Base-by-base conservation (phyloP, 1,140 invertebrate genomes). In the Heliconius hermathena region DNA sequence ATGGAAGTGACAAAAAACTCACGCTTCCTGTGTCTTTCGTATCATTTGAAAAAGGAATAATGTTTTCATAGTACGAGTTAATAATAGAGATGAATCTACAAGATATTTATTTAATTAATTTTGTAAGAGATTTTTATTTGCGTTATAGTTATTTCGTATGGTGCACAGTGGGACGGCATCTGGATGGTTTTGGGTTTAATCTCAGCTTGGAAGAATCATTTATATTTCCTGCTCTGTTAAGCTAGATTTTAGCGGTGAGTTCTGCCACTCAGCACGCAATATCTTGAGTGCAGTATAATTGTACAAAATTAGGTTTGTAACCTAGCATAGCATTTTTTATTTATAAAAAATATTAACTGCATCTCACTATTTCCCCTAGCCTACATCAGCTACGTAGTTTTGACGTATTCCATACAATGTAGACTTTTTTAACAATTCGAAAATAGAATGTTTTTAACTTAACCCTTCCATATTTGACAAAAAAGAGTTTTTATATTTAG, bases 391-490 rank as follows among this genome's bases (percentile, higher is more conserved):
- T 88, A 84, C 85, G 84, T 89, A 90, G 93, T 91, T 94, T 93
- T 93, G 93, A 93, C 92, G 92, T 93, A 94, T 94, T 94, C 91
- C 90, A 94, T 93, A 94, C 93, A 94, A 94, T 93, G 93, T 93
- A 85, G 88, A 93, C 89, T 94, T 94, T 94, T 72, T 94, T 93
- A 94, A 93, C 90, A 93, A 93, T 92, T 93, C 91, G 81, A 94
- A 94, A 94, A 94, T 94, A 94, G 93, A 94, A 93, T 90, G 92
- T 93, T 93, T 94, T 94, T 93, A 93, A 93, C 91, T 93, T 94
- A 94, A 94, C 93, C 93, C 93, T 94, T 94, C 93, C 93, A 93
- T 94, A 94, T 94, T 94, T 94, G 93, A 94, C 91, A 93, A 93
- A 94, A 92, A 90, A 91, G 87, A 86, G 89, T 93, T 93, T 94